phyloP scores from a whole-genome alignment of 1,140 invertebrate genomes.

The Euura lappo region DNA sequence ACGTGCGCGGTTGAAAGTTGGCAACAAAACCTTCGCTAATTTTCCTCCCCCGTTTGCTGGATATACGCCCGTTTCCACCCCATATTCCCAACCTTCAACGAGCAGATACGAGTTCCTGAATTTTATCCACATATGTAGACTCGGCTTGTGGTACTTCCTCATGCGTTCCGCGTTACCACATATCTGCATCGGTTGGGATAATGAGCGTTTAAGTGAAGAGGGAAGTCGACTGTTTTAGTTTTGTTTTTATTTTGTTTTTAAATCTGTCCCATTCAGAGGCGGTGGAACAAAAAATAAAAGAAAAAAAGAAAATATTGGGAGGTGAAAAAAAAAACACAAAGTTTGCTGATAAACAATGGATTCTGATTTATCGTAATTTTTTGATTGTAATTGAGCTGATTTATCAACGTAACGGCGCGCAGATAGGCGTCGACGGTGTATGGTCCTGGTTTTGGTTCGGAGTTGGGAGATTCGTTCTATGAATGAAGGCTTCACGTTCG shows the following conservation, averaged over 20 bases:
- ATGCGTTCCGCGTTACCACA: too few species aligned
- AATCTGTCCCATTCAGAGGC: too few species aligned
- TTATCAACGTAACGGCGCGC: background rate
- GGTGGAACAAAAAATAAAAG: too few species aligned
- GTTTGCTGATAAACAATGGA: conserved; percentile 4
- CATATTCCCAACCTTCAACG: background rate
- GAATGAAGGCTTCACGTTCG: conserved; percentile 6
- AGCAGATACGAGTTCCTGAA: background rate
- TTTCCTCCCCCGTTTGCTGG: too few species aligned
- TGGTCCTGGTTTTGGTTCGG: background rate
- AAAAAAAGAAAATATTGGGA: background rate
- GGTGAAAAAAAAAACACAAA: background rate
- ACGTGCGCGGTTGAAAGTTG: too few species aligned
- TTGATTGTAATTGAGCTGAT: background rate
- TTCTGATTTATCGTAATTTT: background rate
- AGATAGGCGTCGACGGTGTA: background rate
- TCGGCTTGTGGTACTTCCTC: too few species aligned
- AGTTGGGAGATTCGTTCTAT: conserved; percentile 2
- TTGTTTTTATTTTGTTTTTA: too few species aligned
- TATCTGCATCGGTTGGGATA: too few species aligned
- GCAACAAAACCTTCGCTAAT: too few species aligned
- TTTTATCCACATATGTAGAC: background rate
- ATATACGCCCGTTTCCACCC: background rate
- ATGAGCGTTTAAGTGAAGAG: too few species aligned
- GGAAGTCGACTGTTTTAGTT: too few species aligned